Conservation (phyloP, 2,797 vertebrate species). For the Novumbra hubbsi region DNA sequence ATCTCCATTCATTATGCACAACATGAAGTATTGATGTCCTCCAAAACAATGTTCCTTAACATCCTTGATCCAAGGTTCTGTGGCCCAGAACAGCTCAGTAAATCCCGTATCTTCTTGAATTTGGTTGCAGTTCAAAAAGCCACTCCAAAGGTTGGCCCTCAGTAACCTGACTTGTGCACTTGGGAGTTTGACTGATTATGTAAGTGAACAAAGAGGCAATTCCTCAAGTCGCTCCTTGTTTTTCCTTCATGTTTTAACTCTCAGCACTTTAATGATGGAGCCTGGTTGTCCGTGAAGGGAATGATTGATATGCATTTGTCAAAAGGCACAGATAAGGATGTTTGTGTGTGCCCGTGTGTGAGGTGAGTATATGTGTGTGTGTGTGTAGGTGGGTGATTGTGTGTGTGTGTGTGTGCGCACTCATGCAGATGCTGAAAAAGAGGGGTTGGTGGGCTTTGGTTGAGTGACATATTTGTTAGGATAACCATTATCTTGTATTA, state of each 20-base stretch:
- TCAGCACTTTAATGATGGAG: background rate
- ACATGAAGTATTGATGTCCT: background rate
- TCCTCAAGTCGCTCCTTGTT: background rate
- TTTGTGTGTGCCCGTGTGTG: background rate
- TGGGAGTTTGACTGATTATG: background rate
- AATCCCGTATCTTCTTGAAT: background rate
- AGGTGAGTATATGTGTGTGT: too few relatives aligned
- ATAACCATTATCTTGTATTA: background rate
- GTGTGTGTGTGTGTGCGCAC: too few relatives aligned
- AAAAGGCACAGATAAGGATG: slow-evolving; percentile 3
- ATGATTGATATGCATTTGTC: background rate
- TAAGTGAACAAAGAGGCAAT: background rate
- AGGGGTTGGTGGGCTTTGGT: background rate
- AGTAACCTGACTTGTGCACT: background rate
- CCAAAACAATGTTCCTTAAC: background rate
- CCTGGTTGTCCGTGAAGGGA: background rate
- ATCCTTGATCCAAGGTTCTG: background rate
- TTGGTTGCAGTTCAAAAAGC: background rate
- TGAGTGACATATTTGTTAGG: background rate
- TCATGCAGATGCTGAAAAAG: background rate
- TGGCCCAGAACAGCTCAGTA: background rate
- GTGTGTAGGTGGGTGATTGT: background rate
- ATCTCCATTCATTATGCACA: background rate
- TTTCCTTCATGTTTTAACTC: background rate
- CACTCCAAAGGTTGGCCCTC: background rate